These are phyloP conservation scores for Synergus itoensis DNA, from an alignment of 2,888 invertebrate species.

Conservation along the genomic window DNA sequence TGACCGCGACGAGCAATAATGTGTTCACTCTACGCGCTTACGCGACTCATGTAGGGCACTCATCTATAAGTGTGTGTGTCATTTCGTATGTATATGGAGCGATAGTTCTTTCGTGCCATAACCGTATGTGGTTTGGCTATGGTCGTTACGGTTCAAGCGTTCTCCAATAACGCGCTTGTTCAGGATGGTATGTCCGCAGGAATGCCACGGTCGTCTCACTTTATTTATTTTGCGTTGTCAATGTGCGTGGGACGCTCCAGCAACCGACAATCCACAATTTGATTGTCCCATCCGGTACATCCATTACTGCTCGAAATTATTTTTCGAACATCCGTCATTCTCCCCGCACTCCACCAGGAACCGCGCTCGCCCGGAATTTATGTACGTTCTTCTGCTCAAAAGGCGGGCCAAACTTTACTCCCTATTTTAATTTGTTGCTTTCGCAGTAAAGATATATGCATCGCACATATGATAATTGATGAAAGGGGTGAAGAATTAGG, in stretches of 20 bases:
- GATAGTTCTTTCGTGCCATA: slow-evolving; percentile 71
- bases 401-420: not conserved
- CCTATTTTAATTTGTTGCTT: not conserved
- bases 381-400: not conserved
- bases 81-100: slow-evolving; percentile 49
- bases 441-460: too few species aligned
- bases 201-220: slow-evolving; percentile 61
- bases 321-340: slow-evolving; percentile 50
- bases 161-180: slow-evolving; percentile 72
- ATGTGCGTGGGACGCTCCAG: slow-evolving; percentile 55
- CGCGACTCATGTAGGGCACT: slow-evolving; percentile 46
- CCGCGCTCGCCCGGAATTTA: not conserved
- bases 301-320: slow-evolving; percentile 52
- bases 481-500: not conserved
- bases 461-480: not conserved
- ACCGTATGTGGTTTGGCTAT: slow-evolving; percentile 72
- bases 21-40: slow-evolving; percentile 50
- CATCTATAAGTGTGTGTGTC: slow-evolving; percentile 1
- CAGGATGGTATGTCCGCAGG: slow-evolving; percentile 63
- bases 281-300: slow-evolving; percentile 51
- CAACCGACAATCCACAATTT: slow-evolving; percentile 53
- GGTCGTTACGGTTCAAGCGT: slow-evolving; percentile 72
- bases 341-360: not conserved
- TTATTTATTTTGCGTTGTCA: slow-evolving; percentile 64
- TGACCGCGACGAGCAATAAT: slow-evolving; percentile 56